These are phyloP conservation scores for Amphipoea lucens DNA, from an alignment of 2,888 invertebrate genomes.

Conservation along the genomic window DNA sequence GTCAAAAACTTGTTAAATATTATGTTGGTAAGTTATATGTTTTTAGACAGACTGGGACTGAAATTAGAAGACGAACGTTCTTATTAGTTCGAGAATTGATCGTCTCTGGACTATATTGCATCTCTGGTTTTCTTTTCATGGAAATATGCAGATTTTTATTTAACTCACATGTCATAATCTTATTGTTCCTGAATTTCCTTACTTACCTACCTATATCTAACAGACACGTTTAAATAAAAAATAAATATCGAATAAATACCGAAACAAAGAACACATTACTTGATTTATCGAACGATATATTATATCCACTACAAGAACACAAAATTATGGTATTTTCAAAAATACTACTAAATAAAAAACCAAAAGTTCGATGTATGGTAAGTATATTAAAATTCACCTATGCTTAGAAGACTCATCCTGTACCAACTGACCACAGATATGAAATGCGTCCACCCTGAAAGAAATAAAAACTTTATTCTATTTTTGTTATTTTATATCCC, in stretches of 20 bases:
- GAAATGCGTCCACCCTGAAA: slow-evolving; percentile 70
- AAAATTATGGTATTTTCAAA: neutral
- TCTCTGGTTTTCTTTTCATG: neutral
- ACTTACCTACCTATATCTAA: neutral
- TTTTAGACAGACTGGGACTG: neutral
- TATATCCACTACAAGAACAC: too few species aligned
- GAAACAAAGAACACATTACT: neutral
- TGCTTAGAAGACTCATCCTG: slow-evolving; percentile 56
- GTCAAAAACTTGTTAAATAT: neutral
- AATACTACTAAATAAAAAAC: slow-evolving; percentile 10
- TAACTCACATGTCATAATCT: neutral
- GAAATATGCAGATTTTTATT: neutral
- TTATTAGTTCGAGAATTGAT: neutral
- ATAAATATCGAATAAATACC: neutral
- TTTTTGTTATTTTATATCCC: neutral
- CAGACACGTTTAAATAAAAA: neutral
- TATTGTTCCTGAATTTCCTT: neutral
- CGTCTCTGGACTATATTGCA: neutral
- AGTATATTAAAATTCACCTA: slow-evolving; percentile 38
- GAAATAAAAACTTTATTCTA: slow-evolving; percentile 20
- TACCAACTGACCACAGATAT: slow-evolving; percentile 64
- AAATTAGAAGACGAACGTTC: neutral
- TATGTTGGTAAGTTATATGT: neutral
- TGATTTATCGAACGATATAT: neutral
- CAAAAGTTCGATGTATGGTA: slow-evolving; percentile 10